Evolutionary conservation across 2,888 invertebrate genomes (phyloP), one percentile per base, ranked within the genome.

Genomic region (Hypolimnas misippus): DNA sequence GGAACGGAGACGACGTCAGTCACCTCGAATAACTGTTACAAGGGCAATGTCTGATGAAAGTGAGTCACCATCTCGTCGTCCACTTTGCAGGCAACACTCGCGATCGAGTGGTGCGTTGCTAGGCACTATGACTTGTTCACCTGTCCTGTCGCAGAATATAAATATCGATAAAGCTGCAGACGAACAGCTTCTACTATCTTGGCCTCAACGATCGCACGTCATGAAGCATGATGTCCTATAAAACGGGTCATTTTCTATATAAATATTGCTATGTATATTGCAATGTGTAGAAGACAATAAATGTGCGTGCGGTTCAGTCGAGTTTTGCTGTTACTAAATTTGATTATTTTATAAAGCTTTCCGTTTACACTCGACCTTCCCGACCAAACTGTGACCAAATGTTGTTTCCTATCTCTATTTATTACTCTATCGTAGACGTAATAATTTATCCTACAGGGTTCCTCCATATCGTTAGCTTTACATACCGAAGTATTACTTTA

Each of bases 31-130:
- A 60, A 93, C 95, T 7, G 95, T 96, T 69, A 96, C 96, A 0
- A 87, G 95, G 53, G 95, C 96, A 2, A 94, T 94, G 89, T 95
- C 95, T 16, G 95, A 95, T 74, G 95, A 96, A 75, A 94, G 94
- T 73, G 95, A 95, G 66, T 92, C 92, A 0, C 93, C 92, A 21
- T 92, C 94, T 25, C 84, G 89, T 10, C 86, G 90, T 0, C 89
- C 90, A 16, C 79, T 92, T 4, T 91, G 92, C 65, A 85, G 91
- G 1, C 92, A 92, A 71, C 92, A 92, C 62, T 92, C 92, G 16
- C 87, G 92, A 1, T 92, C 92, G 0, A 91, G 90, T 60, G 90
- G 91, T 2, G 94, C 87, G 82, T 93, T 82, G 63, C 82, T 83
- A 63, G 85, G 84, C 1, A 86, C 84, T 4, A 80, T 92, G 62